Evolutionary conservation across 1,140 invertebrate species (phyloP), one percentile per base, ranked within the genome.

Genomic region (Cherax destructor): DNA sequence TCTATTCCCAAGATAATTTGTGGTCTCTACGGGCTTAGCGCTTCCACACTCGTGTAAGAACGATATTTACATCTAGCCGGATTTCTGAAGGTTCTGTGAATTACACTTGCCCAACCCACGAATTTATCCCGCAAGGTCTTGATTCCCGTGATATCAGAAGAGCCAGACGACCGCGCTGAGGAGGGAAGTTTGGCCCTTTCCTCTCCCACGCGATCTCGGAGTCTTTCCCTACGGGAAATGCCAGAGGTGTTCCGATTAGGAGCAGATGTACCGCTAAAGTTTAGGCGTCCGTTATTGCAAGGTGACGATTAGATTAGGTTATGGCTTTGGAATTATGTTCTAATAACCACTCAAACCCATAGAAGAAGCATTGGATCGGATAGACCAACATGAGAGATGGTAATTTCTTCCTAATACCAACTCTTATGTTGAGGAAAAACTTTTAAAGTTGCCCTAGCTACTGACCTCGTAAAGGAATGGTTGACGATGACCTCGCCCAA

Each of bases 21-120:
- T 41, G 0, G 30, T 41, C 30, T 41, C 30, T 0, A 41, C 30
- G 30, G 2, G 30, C 30, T 41, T 41, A 41, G 30, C 30, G 30
- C 30, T 41, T 41, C 30, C 30, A 41, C 30, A 41, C 30, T 41
- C 30, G 30, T 41, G 30, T 41, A 41, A 41, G 30, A 41, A 41
- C 0, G 30, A 41, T 41, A 41, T 41, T 41, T 41, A 41, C 30
- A 41, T 41, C 30, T 41, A 41, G 74, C 84, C n/a, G 74, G 76
- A 86, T 16, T 59, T 80, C 74, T 78, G 74, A 24, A 74, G 50
- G 59, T 69, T 50, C 30, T 83, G 61, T 10, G 81, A 83, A 61
- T 41, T 30, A 65, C 81, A 47, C 24, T 74, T n/a, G 69, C 69
- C 69, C 24, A 74, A 24, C 69, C 11, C 3, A 24, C n/a, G 30